Base-by-base conservation (phyloP, 2,113 vertebrate genomes). In the Budorcas taxicolor region DNA sequence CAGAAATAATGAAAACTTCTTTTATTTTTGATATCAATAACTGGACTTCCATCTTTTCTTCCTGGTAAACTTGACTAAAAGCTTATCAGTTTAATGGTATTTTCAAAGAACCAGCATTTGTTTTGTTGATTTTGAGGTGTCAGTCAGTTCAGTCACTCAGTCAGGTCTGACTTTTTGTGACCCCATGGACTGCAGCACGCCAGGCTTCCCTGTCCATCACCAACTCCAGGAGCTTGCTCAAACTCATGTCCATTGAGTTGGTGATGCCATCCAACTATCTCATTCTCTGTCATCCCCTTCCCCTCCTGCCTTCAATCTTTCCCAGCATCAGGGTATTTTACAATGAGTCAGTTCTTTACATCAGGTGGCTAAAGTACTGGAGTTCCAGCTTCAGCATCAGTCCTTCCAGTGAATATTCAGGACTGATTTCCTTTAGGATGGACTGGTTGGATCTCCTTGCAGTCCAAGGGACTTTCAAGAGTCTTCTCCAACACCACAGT, bases 111-210 rank as follows among this genome's bases (percentile, higher is more conserved):
- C 36, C 36, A 71, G 19, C 1, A 5, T 43, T 74, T 25, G 4
- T 74, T 74, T 74, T 74, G 10, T 74, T 40, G 36, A 43, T 43
- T 40, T 43, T 74, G 36, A 67, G 16, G 7, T 67, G 31, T 64
- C 31, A 62, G 15, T 64, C 15, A 64, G 31, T 64, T 64, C 7
- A 64, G 31, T 33, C 1, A 4, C 31, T 17, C 15, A 64, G 29
- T 16, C 19, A 33, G 3, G 60, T 64, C 62, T 0, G 3, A 64
- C 1, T 64, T 1, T 62, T 33, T n/a, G 62, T 0, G 3, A 64
- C 31, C 31, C 31, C 60, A 64, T 33, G 60, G 0, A 64, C 60
- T 64, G 15, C 62, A 64, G 62, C 62, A 67, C 1, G 0, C 15
- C 62, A 67, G 62, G 33, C 33, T n/a, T 67, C 33, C 33, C 33